A percentile compares a stretch with the other conserved stretches of the same genome.
Evolutionary conservation across 1,140 invertebrate species (phyloP).

Genomic region (Catajapyx aquilonaris): DNA sequence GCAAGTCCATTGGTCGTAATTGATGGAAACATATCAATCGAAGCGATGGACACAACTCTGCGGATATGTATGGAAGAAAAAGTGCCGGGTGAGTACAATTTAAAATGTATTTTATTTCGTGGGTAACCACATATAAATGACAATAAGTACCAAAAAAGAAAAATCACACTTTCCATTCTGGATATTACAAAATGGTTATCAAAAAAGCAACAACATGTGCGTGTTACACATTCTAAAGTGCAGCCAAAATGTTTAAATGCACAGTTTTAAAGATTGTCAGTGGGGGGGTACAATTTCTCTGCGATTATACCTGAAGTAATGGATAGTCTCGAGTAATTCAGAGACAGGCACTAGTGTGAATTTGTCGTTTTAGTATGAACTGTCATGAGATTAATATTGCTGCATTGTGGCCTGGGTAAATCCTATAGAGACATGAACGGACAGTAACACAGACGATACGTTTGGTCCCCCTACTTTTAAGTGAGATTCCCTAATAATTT

Average conservation of each 20-base stretch:
- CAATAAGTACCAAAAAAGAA: background rate
- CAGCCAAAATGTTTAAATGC: background rate
- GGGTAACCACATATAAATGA: background rate
- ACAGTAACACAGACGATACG: no score
- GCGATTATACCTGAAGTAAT: no score
- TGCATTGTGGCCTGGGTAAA: no score
- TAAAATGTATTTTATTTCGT: constrained; percentile 2
- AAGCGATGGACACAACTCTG: background rate
- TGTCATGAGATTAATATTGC: no score
- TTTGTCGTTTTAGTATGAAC: no score
- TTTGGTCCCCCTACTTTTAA: no score
- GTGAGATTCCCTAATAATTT: no score
- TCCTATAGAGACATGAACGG: no score
- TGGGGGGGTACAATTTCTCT: no score
- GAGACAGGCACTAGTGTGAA: no score
- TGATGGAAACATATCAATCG: background rate
- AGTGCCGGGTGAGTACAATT: background rate
- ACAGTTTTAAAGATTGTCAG: background rate
- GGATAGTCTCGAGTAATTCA: no score
- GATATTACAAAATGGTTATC: no score
- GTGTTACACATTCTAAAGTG: background rate
- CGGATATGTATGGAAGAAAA: background rate
- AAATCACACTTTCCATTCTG: background rate
- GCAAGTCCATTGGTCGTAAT: background rate
- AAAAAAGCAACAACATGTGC: background rate